Evolutionary conservation across 1,140 invertebrate genomes (phyloP), one percentile per base, ranked within the genome.

Genomic region (Armadillidium nasatum): DNA sequence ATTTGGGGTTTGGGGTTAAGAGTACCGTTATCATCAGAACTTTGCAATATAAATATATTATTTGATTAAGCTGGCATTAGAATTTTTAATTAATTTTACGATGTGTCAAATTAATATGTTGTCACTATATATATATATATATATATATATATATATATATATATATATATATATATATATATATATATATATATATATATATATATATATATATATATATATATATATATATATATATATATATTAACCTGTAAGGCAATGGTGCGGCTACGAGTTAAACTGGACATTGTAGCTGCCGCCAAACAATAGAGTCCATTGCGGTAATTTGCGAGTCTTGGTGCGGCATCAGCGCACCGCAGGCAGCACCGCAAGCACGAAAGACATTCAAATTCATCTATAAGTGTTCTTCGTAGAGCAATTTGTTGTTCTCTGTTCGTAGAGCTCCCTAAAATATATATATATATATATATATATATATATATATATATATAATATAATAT

Each of bases 41-140:
- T 33, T 33, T n/a, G 6, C 1, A 33, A 33, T 33, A 33, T 33
- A 3, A 33, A 3, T 33, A 33, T 33, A 3, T 33, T 33, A 33
- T 33, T 33, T 33, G 33, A 33, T 33, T 33, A 33, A 33, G 6
- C 6, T 33, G 33, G 33, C 33, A 33, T 33, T 33, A 33, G 33
- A 33, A n/a, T n/a, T 33, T 33, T 33, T 33, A 33, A 33, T 33
- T 33, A 33, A 33, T 33, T 33, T 33, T 6, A 6, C 6, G 6
- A 3, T 33, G 33, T 33, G 33, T 33, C 33, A 33, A 33, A 33
- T 6, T 3, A 3, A 33, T 33, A 33, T 33, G 6, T 33, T n/a
- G n/a, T n/a, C n/a, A n/a, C 22, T 73, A 73, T 73, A 73, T 73
- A 73, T 73, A 73, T 73, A 73, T 73, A 73, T 73, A 73, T 73